These are phyloP conservation scores for Rattus norvegicus DNA, from an alignment of 2,113 vertebrate species.

Conservation along the genomic window DNA sequence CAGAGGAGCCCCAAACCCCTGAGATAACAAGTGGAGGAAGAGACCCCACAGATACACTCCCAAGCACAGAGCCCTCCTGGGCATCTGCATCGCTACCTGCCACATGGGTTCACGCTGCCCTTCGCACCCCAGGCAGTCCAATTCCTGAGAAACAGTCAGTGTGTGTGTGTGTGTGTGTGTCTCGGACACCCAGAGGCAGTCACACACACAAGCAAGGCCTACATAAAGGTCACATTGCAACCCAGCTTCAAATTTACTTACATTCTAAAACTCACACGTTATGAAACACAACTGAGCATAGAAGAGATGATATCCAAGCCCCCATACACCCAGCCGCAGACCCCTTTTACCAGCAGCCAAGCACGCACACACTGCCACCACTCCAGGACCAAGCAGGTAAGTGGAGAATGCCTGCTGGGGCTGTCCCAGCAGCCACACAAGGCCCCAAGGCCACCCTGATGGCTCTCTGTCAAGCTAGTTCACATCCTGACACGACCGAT, in stretches of 20 bases:
- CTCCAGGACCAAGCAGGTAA: background rate
- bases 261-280: background rate
- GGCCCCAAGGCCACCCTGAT: background rate
- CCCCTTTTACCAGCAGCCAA: background rate
- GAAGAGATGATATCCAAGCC: background rate
- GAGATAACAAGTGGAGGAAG: constrained; percentile 3
- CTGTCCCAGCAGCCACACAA: background rate
- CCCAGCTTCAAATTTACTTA: background rate
- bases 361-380: background rate
- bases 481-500: background rate
- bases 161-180: background rate
- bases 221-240: background rate
- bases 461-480: constrained; percentile 22
- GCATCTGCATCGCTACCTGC: constrained; percentile 24
- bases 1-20: constrained; percentile 8
- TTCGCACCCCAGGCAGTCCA: background rate
- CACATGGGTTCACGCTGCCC: background rate
- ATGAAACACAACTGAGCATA: background rate
- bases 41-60: background rate
- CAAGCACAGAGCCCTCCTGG: constrained; percentile 6
- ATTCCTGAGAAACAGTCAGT: background rate
- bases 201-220: background rate
- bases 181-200: background rate
- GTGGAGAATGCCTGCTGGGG: background rate
- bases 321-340: background rate